Conservation (phyloP, 53 echinoderm and acorn worm genomes). For the Paracentrotus lividus region DNA sequence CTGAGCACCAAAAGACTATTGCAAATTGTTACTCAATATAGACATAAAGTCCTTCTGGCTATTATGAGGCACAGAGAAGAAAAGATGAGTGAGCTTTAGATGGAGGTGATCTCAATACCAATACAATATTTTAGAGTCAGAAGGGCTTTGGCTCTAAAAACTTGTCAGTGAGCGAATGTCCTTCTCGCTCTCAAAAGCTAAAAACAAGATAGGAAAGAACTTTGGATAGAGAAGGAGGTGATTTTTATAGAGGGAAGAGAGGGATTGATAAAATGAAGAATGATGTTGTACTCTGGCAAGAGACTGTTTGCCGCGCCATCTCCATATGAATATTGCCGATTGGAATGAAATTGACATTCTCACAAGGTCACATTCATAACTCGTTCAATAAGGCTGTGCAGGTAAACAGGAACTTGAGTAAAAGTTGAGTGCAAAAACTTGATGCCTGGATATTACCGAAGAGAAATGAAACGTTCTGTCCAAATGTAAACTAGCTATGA, state of each 20-base stretch:
- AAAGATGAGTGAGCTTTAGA: neutral
- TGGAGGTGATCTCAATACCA: too few species aligned
- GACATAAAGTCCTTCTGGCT: too few species aligned
- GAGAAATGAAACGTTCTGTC: neutral
- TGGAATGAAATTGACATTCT: constrained; percentile 48
- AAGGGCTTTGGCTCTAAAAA: too few species aligned
- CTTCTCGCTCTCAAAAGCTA: too few species aligned
- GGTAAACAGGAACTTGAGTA: neutral
- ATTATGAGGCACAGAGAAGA: neutral
- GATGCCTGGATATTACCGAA: neutral
- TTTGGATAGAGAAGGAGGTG: neutral
- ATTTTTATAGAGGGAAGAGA: neutral
- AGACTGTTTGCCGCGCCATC: constrained; percentile 18
- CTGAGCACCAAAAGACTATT: too few species aligned
- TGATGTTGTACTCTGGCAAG: constrained; percentile 30
- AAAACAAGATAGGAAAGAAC: neutral
- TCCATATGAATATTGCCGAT: constrained; percentile 35
- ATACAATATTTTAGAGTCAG: too few species aligned
- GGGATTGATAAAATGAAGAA: constrained; percentile 32
- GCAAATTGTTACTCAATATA: too few species aligned
- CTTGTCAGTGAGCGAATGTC: too few species aligned
- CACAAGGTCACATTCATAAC: constrained; percentile 18
- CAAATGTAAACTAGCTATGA: neutral
- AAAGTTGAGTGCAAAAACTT: constrained; percentile 19
- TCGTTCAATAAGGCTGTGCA: neutral